These are phyloP conservation scores for Ophthalmolycus amberensis DNA, from an alignment of 2,113 vertebrate species.

Conservation along the genomic window DNA sequence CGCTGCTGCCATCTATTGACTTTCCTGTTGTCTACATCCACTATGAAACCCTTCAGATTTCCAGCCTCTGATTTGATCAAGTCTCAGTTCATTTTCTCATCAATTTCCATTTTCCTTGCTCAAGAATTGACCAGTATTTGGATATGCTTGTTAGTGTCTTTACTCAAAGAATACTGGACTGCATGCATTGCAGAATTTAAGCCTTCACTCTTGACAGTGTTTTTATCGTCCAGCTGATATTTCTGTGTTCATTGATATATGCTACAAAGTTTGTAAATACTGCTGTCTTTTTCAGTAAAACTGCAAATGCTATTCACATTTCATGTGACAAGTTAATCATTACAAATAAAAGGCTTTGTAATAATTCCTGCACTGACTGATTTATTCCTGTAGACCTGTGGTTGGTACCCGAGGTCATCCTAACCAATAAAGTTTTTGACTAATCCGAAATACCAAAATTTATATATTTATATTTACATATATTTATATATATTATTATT, in stretches of 20 bases:
- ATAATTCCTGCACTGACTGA: not conserved
- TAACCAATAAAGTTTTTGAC: not conserved
- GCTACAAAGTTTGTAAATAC: not conserved
- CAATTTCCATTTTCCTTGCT: not conserved
- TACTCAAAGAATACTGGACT: not conserved
- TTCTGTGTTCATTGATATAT: not conserved
- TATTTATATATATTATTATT: no score
- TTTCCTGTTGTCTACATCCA: not conserved
- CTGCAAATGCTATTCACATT: not conserved
- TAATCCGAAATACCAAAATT: not conserved
- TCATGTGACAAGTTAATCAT: not conserved
- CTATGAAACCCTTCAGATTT: not conserved
- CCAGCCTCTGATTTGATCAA: not conserved
- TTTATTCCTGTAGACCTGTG: not conserved
- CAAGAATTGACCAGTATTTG: not conserved
- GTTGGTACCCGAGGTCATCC: not conserved
- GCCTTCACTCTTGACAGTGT: not conserved
- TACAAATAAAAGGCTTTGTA: not conserved
- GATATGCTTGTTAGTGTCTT: not conserved
- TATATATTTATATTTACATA: no score
- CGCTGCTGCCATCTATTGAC: conserved; percentile 57
- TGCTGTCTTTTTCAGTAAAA: not conserved
- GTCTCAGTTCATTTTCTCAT: not conserved
- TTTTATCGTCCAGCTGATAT: not conserved
- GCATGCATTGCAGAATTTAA: not conserved